Evolutionary conservation across 2,113 vertebrate species (phyloP), one percentile per base, ranked within the genome.

Genomic region (Geococcyx californianus): DNA sequence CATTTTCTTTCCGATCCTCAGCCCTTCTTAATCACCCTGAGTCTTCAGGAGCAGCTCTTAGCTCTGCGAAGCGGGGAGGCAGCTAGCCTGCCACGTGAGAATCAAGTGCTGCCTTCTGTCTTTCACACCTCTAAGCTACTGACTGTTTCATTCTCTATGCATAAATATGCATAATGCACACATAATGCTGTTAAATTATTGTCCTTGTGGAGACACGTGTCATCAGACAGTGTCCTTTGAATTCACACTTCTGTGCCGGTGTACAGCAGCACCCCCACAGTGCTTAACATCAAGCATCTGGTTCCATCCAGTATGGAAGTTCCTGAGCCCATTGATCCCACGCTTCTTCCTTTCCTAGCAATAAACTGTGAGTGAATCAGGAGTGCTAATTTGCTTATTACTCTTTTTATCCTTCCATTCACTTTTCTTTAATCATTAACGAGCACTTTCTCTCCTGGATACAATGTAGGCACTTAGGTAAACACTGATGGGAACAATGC

Each of bases 121-220:
- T 95, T 95, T 94, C 88, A 78, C 89, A 95, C 93, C 87, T 97
- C 88, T 89, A 54, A 93, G 92, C 64, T 83, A 87, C 94, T 95
- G 95, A 96, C 62, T 97, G 36, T 93, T 94, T 90, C 64, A 51
- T 94, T 88, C 72, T 72, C 90, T 93, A 16, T 92, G 92, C 79
- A 93, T 96, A 93, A 56, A 64, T 97, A 94, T 97, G 89, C 94
- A 89, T 95, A 97, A 96, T 83, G 67, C 75, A 78, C 84, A 60
- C 77, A 85, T 63, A 94, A 69, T 94, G 90, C 93, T 79, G 89
- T 92, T 92, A 66, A 69, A 84, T 92, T 73, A 69, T 84, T 64
- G 31, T 84, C 84, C 58, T 92, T 0, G 3, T 95, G 90, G 87
- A 95, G 89, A 78, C 33, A 63, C 67, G 49, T 62, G 42, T 62